phyloP scores from a whole-genome alignment of 1,140 invertebrate genomes.

The Lordiphosa collinella region DNA sequence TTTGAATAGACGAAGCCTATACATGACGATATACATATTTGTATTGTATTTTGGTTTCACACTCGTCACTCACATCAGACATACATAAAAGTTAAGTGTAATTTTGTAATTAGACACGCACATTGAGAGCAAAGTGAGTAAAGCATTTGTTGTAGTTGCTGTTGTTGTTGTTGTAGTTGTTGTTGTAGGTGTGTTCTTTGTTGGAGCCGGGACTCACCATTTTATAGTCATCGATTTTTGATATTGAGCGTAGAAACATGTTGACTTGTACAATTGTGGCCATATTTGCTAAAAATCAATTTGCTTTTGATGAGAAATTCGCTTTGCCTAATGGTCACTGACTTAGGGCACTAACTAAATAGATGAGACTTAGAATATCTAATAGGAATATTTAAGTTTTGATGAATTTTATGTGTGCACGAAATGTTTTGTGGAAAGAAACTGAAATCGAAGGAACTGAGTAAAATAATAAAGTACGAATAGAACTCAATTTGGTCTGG shows the following conservation, averaged over 20 bases:
- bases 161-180: constrained; percentile 16
- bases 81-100: constrained; percentile 18
- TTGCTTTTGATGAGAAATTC: constrained; percentile 8
- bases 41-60: constrained; percentile 9
- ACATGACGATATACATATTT: constrained; percentile 5
- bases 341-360: constrained; percentile 1
- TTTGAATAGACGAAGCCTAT: background rate
- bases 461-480: constrained; percentile 4
- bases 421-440: constrained; percentile 37
- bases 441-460: background rate
- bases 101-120: constrained; percentile 24
- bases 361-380: background rate
- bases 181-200: constrained; percentile 21
- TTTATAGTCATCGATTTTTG: constrained; percentile 99
- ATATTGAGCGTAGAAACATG: constrained; percentile 97
- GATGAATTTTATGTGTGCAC: constrained; percentile 62
- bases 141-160: constrained; percentile 22
- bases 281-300: constrained; percentile 82
- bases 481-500: constrained; percentile 22
- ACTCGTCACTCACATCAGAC: constrained; percentile 11
- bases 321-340: constrained; percentile 21
- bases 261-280: constrained; percentile 92
- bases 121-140: constrained; percentile 54
- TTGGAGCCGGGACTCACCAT: constrained; percentile 90
- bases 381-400: constrained; percentile 15